Conservation (phyloP, 2,797 vertebrate species). For the Lepus townsendii region DNA sequence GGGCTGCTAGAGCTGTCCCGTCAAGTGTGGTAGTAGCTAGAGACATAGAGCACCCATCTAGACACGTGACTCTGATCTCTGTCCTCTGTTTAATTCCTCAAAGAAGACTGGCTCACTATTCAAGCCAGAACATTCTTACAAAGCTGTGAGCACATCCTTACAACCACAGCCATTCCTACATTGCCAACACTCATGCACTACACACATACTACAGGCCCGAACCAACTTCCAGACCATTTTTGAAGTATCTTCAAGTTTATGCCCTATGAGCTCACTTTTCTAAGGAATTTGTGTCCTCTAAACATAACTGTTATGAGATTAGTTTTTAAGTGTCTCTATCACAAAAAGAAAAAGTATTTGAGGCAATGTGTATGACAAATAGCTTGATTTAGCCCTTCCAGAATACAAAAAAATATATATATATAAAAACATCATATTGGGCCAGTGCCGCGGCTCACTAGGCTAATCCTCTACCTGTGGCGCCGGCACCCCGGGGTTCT, state of each 20-base stretch:
- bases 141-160: neutral
- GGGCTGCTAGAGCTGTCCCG: neutral
- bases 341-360: neutral
- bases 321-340: neutral
- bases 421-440: too few species aligned
- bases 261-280: constrained; percentile 11
- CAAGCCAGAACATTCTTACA: constrained; percentile 5
- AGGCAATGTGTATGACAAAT: neutral
- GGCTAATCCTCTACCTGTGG: too few species aligned
- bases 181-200: neutral
- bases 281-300: neutral
- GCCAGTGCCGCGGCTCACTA: too few species aligned
- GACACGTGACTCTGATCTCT: neutral
- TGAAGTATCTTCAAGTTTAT: constrained; percentile 18
- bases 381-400: neutral
- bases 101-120: neutral
- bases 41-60: neutral
- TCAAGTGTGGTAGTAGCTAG: neutral
- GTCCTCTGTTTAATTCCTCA: neutral
- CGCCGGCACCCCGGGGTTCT: too few species aligned
- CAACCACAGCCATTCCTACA: neutral
- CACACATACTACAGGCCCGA: neutral
- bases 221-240: neutral
- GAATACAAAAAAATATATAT: too few species aligned
- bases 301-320: neutral